Conservation (phyloP, 2,888 invertebrate species). For the Pemphredon lugubris region DNA sequence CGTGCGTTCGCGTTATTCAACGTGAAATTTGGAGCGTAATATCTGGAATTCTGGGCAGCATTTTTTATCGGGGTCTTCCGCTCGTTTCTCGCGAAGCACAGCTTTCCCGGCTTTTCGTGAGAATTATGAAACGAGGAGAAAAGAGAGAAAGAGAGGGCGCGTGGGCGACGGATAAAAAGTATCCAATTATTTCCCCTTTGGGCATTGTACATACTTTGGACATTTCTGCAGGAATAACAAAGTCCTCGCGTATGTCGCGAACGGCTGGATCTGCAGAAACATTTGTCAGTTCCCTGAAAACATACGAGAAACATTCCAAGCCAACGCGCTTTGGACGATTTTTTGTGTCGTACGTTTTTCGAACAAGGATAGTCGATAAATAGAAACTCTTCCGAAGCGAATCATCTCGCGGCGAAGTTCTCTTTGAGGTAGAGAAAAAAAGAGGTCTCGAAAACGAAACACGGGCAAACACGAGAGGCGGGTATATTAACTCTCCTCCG, state of each 20-base stretch:
- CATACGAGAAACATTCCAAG: too few species aligned
- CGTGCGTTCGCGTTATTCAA: too few species aligned
- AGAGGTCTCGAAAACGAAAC: too few species aligned
- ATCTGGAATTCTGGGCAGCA: too few species aligned
- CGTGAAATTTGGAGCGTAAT: too few species aligned
- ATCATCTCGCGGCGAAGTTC: not conserved
- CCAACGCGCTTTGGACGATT: too few species aligned
- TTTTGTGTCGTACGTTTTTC: not conserved
- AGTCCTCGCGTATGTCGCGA: constrained; percentile 7
- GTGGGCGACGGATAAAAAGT: too few species aligned
- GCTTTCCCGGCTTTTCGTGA: not conserved
- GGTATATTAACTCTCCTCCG: constrained; percentile 10
- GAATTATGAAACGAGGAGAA: constrained; percentile 25
- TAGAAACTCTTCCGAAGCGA: not conserved
- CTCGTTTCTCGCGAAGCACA: not conserved
- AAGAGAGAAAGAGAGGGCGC: not conserved
- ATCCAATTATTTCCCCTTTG: too few species aligned
- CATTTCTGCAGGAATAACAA: constrained; percentile 29
- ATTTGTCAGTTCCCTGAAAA: too few species aligned
- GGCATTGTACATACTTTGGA: too few species aligned
- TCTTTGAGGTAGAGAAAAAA: not conserved
- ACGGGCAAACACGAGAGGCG: too few species aligned
- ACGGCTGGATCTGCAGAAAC: constrained; percentile 18
- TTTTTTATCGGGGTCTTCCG: too few species aligned
- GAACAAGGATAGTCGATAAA: not conserved